Conservation (phyloP, 2,113 vertebrate species). For the Calyptommatus sinebrachiatus region DNA sequence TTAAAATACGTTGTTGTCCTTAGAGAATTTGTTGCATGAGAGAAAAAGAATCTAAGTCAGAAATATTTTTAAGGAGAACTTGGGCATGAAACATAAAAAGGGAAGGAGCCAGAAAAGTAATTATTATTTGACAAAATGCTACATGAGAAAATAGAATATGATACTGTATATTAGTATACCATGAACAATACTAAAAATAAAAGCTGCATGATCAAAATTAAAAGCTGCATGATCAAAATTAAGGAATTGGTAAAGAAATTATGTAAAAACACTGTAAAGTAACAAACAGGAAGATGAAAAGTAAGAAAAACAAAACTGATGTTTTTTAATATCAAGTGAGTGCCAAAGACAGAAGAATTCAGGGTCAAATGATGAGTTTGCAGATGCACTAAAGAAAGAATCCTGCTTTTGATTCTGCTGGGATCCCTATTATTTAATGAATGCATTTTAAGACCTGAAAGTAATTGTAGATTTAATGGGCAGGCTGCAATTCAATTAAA, state of each 20-base stretch:
- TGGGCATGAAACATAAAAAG: not conserved
- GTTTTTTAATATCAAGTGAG: not conserved
- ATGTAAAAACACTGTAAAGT: not conserved
- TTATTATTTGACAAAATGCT: not conserved
- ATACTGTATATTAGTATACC: not conserved
- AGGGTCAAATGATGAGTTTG: not conserved
- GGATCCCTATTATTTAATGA: not conserved
- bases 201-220: not conserved
- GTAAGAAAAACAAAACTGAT: not conserved
- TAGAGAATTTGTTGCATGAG: constrained; percentile 6
- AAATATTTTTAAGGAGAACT: not conserved
- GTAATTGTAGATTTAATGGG: not conserved
- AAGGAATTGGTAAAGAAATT: not conserved
- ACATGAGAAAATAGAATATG: not conserved
- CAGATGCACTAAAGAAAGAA: not conserved
- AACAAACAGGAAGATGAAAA: not conserved
- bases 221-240: not conserved
- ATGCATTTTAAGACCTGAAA: not conserved
- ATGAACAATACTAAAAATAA: not conserved
- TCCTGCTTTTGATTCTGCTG: not conserved
- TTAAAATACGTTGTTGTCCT: constrained; percentile 8
- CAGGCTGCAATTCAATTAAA: not conserved
- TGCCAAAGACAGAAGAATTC: not conserved
- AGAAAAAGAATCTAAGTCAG: constrained; percentile 6
- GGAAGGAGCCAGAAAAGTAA: not conserved